Evolutionary conservation across 2,113 vertebrate genomes (phyloP).

Genomic region (Neotoma lepida): DNA sequence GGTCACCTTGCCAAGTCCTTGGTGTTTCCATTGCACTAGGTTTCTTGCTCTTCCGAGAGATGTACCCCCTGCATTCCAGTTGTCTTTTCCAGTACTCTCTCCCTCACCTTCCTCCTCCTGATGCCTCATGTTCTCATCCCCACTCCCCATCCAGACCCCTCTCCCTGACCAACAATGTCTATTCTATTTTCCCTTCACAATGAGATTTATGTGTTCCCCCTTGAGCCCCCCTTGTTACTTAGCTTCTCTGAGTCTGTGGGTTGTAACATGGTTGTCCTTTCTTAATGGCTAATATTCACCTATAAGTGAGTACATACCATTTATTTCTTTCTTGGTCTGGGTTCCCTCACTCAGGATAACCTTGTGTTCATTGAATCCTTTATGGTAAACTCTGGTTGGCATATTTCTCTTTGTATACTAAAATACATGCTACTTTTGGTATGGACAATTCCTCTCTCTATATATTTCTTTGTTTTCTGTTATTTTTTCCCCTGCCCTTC

Average conservation of each 20-base stretch:
- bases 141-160: neutral
- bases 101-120: neutral
- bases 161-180: neutral
- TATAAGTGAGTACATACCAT: no score
- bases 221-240: no score
- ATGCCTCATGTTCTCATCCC: neutral
- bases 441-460: neutral
- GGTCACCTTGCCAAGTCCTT: neutral
- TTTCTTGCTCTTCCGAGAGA: neutral
- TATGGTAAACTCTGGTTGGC: neutral
- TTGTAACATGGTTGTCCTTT: no score
- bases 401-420: neutral
- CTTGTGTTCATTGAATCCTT: neutral
- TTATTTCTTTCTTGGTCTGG: no score
- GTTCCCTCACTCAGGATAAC: no score
- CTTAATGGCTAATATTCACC: no score
- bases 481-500: neutral
- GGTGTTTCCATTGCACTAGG: neutral
- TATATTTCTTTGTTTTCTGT: neutral
- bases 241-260: no score
- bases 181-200: neutral
- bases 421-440: neutral
- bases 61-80: neutral
- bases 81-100: neutral
- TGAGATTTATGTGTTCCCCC: no score